Percentiles rank a stretch among this genome's conserved stretches.
Conservation (phyloP, 2,888 invertebrate genomes). For the Euplagia quadripunctaria region DNA sequence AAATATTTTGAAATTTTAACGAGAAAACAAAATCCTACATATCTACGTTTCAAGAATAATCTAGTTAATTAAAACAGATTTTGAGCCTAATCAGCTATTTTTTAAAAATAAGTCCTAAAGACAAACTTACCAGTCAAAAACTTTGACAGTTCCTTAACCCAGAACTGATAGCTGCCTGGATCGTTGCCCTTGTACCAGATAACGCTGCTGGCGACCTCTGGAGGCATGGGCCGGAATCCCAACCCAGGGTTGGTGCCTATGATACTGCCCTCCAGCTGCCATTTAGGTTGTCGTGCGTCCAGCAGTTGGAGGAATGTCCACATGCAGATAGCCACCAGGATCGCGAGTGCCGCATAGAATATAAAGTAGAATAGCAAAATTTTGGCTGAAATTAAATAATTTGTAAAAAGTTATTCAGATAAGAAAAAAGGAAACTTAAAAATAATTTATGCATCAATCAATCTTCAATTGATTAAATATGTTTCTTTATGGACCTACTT, state of each 20-base stretch:
- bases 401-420: background rate
- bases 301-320: slow-evolving; percentile 97
- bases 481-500: too few species aligned
- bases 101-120: too few species aligned
- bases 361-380: slow-evolving; percentile 97
- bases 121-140: slow-evolving; percentile 91
- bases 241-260: slow-evolving; percentile 98
- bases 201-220: slow-evolving; percentile 95
- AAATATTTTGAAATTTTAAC: too few species aligned
- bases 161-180: slow-evolving; percentile 91
- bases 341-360: slow-evolving; percentile 96
- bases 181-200: slow-evolving; percentile 97
- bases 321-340: slow-evolving; percentile 97
- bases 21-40: too few species aligned
- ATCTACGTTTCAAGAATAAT: too few species aligned
- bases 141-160: slow-evolving; percentile 91
- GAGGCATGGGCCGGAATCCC: slow-evolving; percentile 97
- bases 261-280: slow-evolving; percentile 94
- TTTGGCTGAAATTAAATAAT: slow-evolving; percentile 91
- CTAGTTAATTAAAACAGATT: too few species aligned
- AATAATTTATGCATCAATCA: too few species aligned
- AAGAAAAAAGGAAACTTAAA: background rate
- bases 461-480: too few species aligned
- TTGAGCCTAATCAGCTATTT: too few species aligned
- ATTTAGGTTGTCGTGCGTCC: slow-evolving; percentile 95